A percentile compares a stretch with the other conserved stretches of the same genome.
phyloP scores from a whole-genome alignment of 2,888 invertebrate species.

The Drosophila kuntzei region DNA sequence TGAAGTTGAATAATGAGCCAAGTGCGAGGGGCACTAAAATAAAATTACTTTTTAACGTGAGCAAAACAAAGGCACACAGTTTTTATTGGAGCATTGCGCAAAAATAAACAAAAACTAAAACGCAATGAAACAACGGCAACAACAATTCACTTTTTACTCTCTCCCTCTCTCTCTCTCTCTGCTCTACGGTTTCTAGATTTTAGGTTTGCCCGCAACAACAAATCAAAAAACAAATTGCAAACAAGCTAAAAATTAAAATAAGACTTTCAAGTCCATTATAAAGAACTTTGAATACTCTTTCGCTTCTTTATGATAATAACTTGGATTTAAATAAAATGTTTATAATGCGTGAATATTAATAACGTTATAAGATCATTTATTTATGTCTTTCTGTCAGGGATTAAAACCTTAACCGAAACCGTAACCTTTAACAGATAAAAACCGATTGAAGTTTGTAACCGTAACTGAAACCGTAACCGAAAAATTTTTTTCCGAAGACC shows the following conservation, averaged over 20 bases:
- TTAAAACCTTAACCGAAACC: no score
- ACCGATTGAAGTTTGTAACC: no score
- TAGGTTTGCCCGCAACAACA: slow-evolving; percentile 31
- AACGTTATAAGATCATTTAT: background rate
- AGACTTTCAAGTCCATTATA: background rate
- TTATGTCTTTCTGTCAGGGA: no score
- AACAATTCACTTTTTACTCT: slow-evolving; percentile 32
- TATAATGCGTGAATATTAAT: background rate
- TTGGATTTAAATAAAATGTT: background rate
- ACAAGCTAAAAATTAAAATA: slow-evolving; percentile 12
- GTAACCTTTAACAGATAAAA: no score
- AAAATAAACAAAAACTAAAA: slow-evolving; percentile 56
- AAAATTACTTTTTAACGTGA: slow-evolving; percentile 47
- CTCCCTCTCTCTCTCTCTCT: slow-evolving; percentile 2
- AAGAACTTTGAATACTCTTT: slow-evolving; percentile 27
- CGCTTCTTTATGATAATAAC: background rate
- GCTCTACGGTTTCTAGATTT: background rate
- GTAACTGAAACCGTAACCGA: no score
- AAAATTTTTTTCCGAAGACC: no score
- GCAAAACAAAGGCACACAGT: slow-evolving; percentile 44
- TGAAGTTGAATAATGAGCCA: slow-evolving; percentile 54
- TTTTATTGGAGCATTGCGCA: slow-evolving; percentile 74
- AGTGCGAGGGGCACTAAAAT: slow-evolving; percentile 34
- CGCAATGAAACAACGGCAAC: slow-evolving; percentile 37
- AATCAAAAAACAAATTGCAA: slow-evolving; percentile 49